These are phyloP conservation scores for Gastrophryne carolinensis DNA, from an alignment of 2,797 vertebrate species.

Conservation along the genomic window DNA sequence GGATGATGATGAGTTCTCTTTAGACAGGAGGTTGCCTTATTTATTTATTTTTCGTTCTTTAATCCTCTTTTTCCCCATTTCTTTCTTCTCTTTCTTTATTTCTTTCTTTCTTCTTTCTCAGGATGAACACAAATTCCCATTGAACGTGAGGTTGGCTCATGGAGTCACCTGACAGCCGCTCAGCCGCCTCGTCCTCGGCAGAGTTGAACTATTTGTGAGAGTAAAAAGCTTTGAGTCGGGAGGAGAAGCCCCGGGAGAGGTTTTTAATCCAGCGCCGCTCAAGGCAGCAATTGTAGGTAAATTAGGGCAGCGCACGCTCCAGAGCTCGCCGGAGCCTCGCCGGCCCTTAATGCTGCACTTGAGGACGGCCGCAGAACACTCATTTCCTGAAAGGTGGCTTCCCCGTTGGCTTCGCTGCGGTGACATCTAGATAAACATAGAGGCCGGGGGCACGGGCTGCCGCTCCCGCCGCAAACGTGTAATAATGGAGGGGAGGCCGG, in stretches of 20 bases:
- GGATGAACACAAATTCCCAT: too few relatives aligned
- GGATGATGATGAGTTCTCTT: too few relatives aligned
- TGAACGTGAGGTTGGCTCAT: too few relatives aligned
- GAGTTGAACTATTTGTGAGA: slow-evolving; percentile 74
- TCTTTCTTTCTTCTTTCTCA: too few relatives aligned
- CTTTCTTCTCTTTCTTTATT: too few relatives aligned
- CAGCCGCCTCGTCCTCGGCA: slow-evolving; percentile 68
- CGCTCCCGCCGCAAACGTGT: slow-evolving; percentile 15
- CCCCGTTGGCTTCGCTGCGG: slow-evolving; percentile 66
- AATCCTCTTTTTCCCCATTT: too few relatives aligned
- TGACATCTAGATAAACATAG: slow-evolving; percentile 71
- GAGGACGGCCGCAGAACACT: slow-evolving; percentile 65
- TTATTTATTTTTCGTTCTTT: too few relatives aligned
- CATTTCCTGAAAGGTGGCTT: slow-evolving; percentile 67
- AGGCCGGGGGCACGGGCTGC: slow-evolving; percentile 53
- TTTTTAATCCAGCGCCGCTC: slow-evolving; percentile 70
- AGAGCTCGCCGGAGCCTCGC: slow-evolving; percentile 72
- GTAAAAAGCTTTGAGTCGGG: slow-evolving; percentile 64
- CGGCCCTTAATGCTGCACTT: slow-evolving; percentile 65
- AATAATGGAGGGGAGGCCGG: slow-evolving; percentile 9
- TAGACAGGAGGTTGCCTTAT: too few relatives aligned
- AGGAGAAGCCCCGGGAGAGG: slow-evolving; percentile 65
- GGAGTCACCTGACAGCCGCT: too few relatives aligned
- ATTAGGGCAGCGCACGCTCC: slow-evolving; percentile 73
- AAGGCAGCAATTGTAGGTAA: slow-evolving; percentile 67